Base-by-base conservation (phyloP, 2,113 vertebrate genomes). In the Eidolon helvum region DNA sequence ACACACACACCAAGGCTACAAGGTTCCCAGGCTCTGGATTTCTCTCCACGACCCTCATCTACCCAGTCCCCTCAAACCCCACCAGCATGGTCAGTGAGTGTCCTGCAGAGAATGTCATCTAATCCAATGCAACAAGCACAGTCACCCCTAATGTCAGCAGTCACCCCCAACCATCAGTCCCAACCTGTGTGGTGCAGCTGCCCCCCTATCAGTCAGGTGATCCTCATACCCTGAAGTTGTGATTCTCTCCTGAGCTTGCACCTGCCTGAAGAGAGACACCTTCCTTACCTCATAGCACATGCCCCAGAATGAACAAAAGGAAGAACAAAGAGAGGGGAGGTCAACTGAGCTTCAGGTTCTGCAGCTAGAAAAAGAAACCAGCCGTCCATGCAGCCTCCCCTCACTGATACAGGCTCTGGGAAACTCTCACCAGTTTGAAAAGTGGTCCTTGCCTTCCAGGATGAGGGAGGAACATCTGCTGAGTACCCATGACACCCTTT, bases 151-250 rank as follows among this genome's bases (percentile, higher is more conserved):
- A 35, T 0, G n/a, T 6, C 77, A 28, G 66, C 66, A 66, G 57
- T 48, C 24, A 21, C 68, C 68, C 75, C 85, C 33, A 18, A 15
- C 26, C 40, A 26, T 35, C 45, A 12, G 45, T 14, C 63, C 28
- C 9, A 19, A 24, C 8, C 35, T 4, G 3, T 2, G 28, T 7
- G 55, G 7, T n/a, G 7, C 2, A 0, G 45, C 66, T n/a, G 21
- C 22, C 19, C 33, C 19, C n/a, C 69, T 16, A 2, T 22, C 7
- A 6, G 43, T 45, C 48, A 26, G 26, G 26, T 45, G 22, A 74
- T 4, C 24, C 33, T 43, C 53, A 33, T 55, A 48, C 55, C 69
- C 11, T 2, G 61, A 22, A 16, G 16, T 2, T 28, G 11, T 24
- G 1, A 55, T 28, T 69, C 53, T 79, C 71, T 86, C 79, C 61